Conservation (phyloP, 2,888 invertebrate species). For the Matsumyia berberina region DNA sequence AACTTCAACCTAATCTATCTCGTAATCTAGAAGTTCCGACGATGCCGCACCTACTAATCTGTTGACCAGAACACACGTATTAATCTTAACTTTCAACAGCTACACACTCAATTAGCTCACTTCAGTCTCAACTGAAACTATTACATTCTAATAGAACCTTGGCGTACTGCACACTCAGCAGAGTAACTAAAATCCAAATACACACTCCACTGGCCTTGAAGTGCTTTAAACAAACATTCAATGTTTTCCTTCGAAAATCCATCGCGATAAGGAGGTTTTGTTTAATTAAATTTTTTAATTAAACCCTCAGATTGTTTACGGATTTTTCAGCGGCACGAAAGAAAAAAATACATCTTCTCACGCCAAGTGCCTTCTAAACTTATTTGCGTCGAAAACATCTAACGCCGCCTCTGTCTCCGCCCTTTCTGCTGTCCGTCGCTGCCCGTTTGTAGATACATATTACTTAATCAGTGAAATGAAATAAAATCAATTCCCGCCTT, state of each 20-base stretch:
- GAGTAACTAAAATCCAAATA: constrained; percentile 3
- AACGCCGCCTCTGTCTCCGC: no score
- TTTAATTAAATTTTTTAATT: constrained; percentile 58
- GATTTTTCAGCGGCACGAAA: constrained; percentile 21
- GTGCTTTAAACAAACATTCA: constrained; percentile 36
- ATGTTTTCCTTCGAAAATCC: constrained; percentile 32
- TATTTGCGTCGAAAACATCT: constrained; percentile 19
- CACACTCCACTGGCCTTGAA: constrained; percentile 19
- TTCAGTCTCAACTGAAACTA: not conserved
- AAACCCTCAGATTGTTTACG: constrained; percentile 53
- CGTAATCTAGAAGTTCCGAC: no score
- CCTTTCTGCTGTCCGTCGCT: not conserved
- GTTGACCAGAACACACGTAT: no score
- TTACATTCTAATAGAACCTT: constrained; percentile 4
- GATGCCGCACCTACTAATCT: no score
- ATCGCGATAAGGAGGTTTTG: constrained; percentile 29
- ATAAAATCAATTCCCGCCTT: constrained; percentile 33
- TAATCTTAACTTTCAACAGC: no score
- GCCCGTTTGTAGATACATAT: not conserved
- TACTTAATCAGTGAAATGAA: constrained; percentile 31
- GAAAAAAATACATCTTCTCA: constrained; percentile 6
- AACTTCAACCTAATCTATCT: no score
- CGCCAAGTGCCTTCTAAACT: not conserved
- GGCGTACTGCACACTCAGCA: not conserved
- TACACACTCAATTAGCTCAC: no score